phyloP scores from a whole-genome alignment of 2,888 invertebrate genomes.

The Heliconius ismenius region DNA sequence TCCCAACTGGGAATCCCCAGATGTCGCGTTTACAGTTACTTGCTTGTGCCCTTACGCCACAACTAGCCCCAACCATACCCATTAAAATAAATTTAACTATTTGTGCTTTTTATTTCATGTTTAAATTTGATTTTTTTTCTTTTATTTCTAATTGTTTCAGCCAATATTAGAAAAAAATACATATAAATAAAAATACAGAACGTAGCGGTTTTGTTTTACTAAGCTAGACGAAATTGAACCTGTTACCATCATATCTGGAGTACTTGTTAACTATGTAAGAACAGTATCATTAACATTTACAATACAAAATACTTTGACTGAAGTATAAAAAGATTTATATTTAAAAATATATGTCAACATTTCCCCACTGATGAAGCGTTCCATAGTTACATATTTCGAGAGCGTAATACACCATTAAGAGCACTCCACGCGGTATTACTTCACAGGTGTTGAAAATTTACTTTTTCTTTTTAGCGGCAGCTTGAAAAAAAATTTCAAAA shows the following conservation, averaged over 20 bases:
- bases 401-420: slow-evolving; percentile 27
- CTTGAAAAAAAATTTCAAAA: slow-evolving; percentile 1
- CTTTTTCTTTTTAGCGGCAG: slow-evolving; percentile 14
- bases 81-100: too few relatives aligned
- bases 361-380: slow-evolving; percentile 22
- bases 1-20: too few relatives aligned
- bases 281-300: background rate
- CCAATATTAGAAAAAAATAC: too few relatives aligned
- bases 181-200: too few relatives aligned
- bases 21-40: too few relatives aligned
- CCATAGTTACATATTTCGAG: slow-evolving; percentile 29
- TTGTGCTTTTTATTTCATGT: too few relatives aligned
- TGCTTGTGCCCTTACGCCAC: too few relatives aligned
- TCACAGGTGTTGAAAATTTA: slow-evolving; percentile 27
- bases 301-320: background rate
- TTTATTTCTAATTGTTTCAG: too few relatives aligned
- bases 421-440: slow-evolving; percentile 23
- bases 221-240: background rate
- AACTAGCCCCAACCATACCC: too few relatives aligned
- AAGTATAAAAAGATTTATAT: slow-evolving; percentile 5
- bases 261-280: too few relatives aligned
- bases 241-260: background rate
- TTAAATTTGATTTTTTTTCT: too few relatives aligned
- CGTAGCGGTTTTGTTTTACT: too few relatives aligned
- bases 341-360: slow-evolving; percentile 23